Percentiles rank a stretch among this genome's conserved stretches.
Evolutionary conservation across 35 echinoderm and acorn worm species (phyloP).

Genomic region (Ptychodera flava): DNA sequence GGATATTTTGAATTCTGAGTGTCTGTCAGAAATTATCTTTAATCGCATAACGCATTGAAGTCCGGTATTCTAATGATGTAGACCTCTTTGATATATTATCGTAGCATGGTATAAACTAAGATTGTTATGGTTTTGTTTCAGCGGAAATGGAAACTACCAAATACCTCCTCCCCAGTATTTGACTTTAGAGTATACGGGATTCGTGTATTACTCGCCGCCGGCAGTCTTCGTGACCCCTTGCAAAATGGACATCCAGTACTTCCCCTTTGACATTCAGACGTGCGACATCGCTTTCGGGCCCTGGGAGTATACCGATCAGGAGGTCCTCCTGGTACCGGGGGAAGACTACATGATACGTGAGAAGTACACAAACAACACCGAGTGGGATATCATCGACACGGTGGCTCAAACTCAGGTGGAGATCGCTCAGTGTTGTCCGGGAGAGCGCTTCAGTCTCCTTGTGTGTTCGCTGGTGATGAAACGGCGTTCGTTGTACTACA

Average conservation of each 20-base stretch:
- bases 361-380: slow-evolving; percentile 69
- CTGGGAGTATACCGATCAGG: neutral
- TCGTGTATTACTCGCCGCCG: neutral
- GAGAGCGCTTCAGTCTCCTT: slow-evolving; percentile 54
- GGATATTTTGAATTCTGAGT: neutral
- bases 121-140: neutral
- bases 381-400: slow-evolving; percentile 89
- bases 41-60: neutral
- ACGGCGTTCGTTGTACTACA: slow-evolving; percentile 74
- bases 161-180: neutral
- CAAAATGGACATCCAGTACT: slow-evolving; percentile 24
- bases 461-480: slow-evolving; percentile 68
- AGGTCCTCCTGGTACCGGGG: slow-evolving; percentile 32
- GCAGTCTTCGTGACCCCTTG: slow-evolving; percentile 22
- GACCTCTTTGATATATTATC: neutral
- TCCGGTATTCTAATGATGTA: neutral
- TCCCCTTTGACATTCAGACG: slow-evolving; percentile 33
- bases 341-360: slow-evolving; percentile 34
- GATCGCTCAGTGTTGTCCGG: slow-evolving; percentile 60
- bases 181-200: neutral
- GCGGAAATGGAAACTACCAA: neutral
- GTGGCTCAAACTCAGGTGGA: slow-evolving; percentile 50
- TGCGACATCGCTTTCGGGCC: slow-evolving; percentile 27
- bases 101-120: neutral
- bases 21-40: neutral